Evolutionary conservation across 92 coral and sea anemone genomes (phyloP).

Genomic region (Zoanthus sociatus): DNA sequence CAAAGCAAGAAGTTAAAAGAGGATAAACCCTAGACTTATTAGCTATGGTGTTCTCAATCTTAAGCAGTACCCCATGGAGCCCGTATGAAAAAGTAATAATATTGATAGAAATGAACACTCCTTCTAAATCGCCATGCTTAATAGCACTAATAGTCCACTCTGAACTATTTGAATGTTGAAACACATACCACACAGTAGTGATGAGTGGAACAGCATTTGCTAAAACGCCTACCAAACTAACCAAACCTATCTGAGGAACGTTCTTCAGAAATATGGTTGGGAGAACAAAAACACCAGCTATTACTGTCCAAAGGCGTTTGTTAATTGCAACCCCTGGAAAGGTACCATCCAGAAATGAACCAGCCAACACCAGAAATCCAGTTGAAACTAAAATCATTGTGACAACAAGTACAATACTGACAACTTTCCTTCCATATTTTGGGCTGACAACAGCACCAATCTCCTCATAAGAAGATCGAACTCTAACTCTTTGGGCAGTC

Average conservation of each 20-base stretch:
- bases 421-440: conserved; percentile 19
- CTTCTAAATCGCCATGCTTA: conserved; percentile 18
- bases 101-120: conserved; percentile 24
- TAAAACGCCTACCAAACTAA: conserved; percentile 13
- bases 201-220: conserved; percentile 1
- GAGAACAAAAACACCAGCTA: conserved; percentile 25
- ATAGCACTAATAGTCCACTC: conserved; percentile 16
- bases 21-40: conserved; percentile 5
- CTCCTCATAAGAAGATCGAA: conserved; percentile 10
- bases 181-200: conserved; percentile 22
- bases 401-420: neutral
- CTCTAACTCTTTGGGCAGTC: conserved; percentile 25
- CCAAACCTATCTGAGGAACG: conserved; percentile 32
- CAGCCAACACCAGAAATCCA: conserved; percentile 28
- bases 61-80: neutral
- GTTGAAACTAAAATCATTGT: conserved; percentile 20
- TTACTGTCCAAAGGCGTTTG: conserved; percentile 22
- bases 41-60: neutral
- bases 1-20: neutral
- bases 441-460: conserved; percentile 29
- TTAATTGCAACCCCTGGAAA: conserved; percentile 14
- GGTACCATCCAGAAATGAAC: conserved; percentile 22
- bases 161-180: neutral
- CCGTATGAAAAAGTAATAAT: conserved; percentile 19
- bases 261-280: conserved; percentile 34